phyloP scores from a whole-genome alignment of 2,113 vertebrate genomes.

The Xenus cinereus region DNA sequence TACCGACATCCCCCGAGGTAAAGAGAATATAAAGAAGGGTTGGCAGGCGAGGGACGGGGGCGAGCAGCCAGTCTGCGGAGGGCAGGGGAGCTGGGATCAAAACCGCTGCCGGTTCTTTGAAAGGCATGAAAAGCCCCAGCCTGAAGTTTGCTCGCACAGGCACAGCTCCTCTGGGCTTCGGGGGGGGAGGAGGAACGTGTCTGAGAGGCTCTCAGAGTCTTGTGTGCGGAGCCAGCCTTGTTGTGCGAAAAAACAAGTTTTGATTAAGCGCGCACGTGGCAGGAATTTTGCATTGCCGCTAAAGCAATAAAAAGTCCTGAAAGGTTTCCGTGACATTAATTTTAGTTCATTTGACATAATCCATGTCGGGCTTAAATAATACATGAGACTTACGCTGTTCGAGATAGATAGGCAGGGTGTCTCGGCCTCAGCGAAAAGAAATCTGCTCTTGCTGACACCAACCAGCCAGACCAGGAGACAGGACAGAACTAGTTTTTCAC shows the following conservation, averaged over 20 bases:
- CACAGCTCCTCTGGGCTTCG: conserved; percentile 4
- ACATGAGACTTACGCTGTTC: conserved; percentile 25
- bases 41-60: neutral
- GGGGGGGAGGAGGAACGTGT: neutral
- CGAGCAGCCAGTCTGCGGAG: neutral
- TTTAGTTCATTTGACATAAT: conserved; percentile 38
- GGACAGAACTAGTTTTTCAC: conserved; percentile 32
- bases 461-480: conserved; percentile 3
- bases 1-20: neutral
- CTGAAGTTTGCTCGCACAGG: neutral
- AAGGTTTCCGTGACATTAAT: conserved; percentile 39
- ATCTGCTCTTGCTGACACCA: conserved; percentile 38
- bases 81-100: conserved; percentile 16
- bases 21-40: conserved; percentile 30
- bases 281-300: neutral
- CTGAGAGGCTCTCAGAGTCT: neutral
- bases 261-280: conserved; percentile 27
- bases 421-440: neutral
- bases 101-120: neutral
- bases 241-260: neutral
- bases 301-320: conserved; percentile 8
- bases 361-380: conserved; percentile 54
- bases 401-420: neutral
- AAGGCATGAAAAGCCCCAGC: conserved; percentile 35
- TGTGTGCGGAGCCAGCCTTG: neutral